Evolutionary conservation across 2,797 vertebrate genomes (phyloP).

Genomic region (Hyperoplus lanceolatus): DNA sequence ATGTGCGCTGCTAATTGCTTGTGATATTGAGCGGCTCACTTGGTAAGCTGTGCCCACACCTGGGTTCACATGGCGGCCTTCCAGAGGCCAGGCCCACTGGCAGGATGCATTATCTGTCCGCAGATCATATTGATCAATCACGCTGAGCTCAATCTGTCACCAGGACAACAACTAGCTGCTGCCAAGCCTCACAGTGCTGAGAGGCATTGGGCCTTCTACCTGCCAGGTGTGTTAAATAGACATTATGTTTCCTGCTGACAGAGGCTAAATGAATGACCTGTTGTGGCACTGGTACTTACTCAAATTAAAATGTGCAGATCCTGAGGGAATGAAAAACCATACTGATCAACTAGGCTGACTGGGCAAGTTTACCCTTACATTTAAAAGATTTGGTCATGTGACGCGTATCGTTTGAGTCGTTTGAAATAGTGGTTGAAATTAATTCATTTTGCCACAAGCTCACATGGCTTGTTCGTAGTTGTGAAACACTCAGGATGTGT

Average conservation of each 20-base stretch:
- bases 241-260: constrained; percentile 58
- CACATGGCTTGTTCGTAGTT: background rate
- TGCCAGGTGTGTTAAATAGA: constrained; percentile 47
- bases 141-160: constrained; percentile 79
- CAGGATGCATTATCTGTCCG: constrained; percentile 58
- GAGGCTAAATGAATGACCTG: constrained; percentile 32
- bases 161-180: constrained; percentile 43
- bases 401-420: background rate
- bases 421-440: background rate
- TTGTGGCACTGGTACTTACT: constrained; percentile 10
- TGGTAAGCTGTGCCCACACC: constrained; percentile 70
- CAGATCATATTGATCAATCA: constrained; percentile 77
- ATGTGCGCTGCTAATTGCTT: constrained; percentile 70
- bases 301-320: constrained; percentile 2
- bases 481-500: background rate
- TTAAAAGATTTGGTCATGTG: background rate
- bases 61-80: constrained; percentile 66
- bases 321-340: background rate
- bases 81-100: constrained; percentile 60
- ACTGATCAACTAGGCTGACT: background rate
- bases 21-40: constrained; percentile 67
- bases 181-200: constrained; percentile 48
- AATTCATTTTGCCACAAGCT: no score
- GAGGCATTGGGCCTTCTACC: constrained; percentile 30
- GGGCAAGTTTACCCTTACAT: background rate